Evolutionary conservation across 2,797 vertebrate genomes (phyloP).

Genomic region (Coluber constrictor): DNA sequence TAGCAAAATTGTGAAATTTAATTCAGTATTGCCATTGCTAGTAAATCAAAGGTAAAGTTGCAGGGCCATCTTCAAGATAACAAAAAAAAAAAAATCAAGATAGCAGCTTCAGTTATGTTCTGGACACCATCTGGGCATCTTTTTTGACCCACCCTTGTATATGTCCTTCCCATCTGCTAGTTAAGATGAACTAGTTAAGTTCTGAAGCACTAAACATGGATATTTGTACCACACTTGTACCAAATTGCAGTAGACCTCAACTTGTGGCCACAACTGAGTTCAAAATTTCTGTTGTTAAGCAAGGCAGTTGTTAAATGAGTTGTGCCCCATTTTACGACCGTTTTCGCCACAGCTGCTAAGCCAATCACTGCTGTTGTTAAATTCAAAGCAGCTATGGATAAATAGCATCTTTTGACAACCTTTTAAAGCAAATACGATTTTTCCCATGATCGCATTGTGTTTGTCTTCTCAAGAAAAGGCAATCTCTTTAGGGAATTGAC

Average conservation of each 20-base stretch:
- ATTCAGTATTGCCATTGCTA: not conserved
- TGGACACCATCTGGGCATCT: not conserved
- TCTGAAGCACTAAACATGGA: not conserved
- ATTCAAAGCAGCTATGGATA: no score
- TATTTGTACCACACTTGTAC: not conserved
- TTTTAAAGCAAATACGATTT: not conserved
- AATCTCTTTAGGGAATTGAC: not conserved
- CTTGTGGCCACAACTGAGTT: no score
- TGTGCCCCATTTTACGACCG: no score
- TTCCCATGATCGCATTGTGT: not conserved
- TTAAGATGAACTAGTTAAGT: not conserved
- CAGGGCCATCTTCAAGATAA: not conserved
- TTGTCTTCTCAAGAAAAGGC: not conserved
- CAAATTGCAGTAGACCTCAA: no score
- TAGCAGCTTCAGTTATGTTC: not conserved
- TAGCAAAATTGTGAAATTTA: not conserved
- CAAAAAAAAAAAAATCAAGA: not conserved
- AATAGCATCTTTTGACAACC: not conserved
- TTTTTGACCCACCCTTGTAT: not conserved
- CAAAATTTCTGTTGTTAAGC: no score
- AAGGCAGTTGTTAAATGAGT: no score
- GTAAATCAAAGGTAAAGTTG: not conserved
- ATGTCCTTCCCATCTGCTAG: not conserved
- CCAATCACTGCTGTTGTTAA: no score
- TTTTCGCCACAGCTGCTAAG: no score